These are phyloP conservation scores for Torymus texanus DNA, from an alignment of 2,888 invertebrate species.

Conservation along the genomic window DNA sequence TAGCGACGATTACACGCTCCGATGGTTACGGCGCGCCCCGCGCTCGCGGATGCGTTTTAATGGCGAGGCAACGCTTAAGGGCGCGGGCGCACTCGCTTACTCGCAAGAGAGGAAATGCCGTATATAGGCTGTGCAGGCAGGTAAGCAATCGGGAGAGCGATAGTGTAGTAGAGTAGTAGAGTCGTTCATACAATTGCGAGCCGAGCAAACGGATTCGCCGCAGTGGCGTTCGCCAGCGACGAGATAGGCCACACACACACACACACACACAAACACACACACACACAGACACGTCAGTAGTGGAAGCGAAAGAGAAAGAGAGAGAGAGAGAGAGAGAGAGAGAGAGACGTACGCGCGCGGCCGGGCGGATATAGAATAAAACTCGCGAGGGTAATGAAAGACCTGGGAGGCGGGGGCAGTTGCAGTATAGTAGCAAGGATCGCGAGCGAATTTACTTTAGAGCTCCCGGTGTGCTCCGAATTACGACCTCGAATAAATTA, in stretches of 20 bases:
- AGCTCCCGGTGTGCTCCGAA: too few species aligned
- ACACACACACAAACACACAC: neutral
- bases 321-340: too few species aligned
- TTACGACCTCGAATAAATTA: too few species aligned
- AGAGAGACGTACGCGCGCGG: too few species aligned
- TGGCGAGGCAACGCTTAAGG: constrained; percentile 30
- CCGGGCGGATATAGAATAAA: too few species aligned
- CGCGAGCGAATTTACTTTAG: too few species aligned
- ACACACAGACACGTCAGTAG: neutral
- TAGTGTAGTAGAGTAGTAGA: neutral
- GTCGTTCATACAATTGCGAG: constrained; percentile 33
- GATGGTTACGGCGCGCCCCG: constrained; percentile 37
- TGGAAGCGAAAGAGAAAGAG: too few species aligned
- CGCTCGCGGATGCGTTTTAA: constrained; percentile 54
- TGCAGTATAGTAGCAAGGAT: too few species aligned
- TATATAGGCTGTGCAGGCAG: constrained; percentile 5
- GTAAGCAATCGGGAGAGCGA: constrained; percentile 6
- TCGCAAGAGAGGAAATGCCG: constrained; percentile 6
- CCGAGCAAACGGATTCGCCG: constrained; percentile 45
- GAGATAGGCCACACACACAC: constrained; percentile 24
- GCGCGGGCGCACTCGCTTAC: neutral
- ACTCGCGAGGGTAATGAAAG: too few species aligned
- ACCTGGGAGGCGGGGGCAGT: too few species aligned
- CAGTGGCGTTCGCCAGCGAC: neutral
- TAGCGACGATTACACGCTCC: constrained; percentile 57